Evolutionary conservation across 2,888 invertebrate species (phyloP), one percentile per base, ranked within the genome.

Genomic region (Acronicta alni): DNA sequence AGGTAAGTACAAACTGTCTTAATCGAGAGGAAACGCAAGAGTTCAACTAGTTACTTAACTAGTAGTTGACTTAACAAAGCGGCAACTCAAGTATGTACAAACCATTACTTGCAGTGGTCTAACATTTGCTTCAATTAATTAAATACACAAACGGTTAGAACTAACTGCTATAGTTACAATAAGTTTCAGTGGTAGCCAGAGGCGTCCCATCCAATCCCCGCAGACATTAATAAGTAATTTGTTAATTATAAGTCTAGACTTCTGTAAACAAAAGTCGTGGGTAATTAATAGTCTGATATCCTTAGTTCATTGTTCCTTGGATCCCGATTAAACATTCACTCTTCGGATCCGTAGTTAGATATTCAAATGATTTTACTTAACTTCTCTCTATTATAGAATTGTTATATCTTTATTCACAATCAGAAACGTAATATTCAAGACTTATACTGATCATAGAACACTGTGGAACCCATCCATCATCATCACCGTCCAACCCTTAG

Each of bases 51-150:
- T n/a, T 6, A 35, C 35, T 35, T 35, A n/a, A 35, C n/a, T n/a
- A 32, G 12, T 7, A n/a, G 35, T n/a, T n/a, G n/a, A 35, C 35
- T 4, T n/a, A 35, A 35, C 35, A n/a, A n/a, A 35, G 35, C n/a
- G 35, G n/a, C n/a, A 35, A 35, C 35, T 35, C 35, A 35, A 35
- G 5, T 35, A 35, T 35, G 35, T 35, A 35, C 35, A n/a, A 35
- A 35, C 35, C 35, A 35, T 35, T 35, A 35, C 35, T n/a, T 35
- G 35, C 35, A 35, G 35, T 35, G 14, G 35, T n/a, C 35, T n/a
- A 35, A n/a, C 35, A n/a, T 35, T 35, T 35, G n/a, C 35, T 35
- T 35, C 35, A 35, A 35, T 35, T 35, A 35, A 35, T 35, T 35
- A 35, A 35, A n/a, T n/a, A 35, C 35, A 35, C 35, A n/a, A 35